Base-by-base conservation (phyloP, 2,888 invertebrate genomes). In the Heliconius ismenius region DNA sequence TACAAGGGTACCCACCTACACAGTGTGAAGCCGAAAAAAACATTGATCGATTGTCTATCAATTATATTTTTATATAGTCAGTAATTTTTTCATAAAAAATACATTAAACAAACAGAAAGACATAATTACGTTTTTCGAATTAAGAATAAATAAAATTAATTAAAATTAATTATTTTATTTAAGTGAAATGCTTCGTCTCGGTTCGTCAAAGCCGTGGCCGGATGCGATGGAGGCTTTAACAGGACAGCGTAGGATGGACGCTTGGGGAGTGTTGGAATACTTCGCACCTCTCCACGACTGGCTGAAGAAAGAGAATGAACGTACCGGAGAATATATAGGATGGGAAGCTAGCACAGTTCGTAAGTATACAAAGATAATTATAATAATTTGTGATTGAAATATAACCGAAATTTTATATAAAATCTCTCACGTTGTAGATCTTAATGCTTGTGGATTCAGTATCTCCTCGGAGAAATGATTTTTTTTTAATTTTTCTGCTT, bases 141-240 rank as follows among this genome's bases (percentile, higher is more conserved):
- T 11, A 58, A 21, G 18, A 54, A 54, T 54, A 54, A 43, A n/a
- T n/a, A n/a, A n/a, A n/a, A n/a, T n/a, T n/a, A n/a, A n/a, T n/a
- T n/a, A n/a, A n/a, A n/a, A n/a, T n/a, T 18, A 58, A 10, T 58
- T 6, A 18, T 49, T 18, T 49, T 49, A 21, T 84, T 83, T 0
- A 79, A 96, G 96, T n/a, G 91, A 95, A 86, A 95, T 96, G 95
- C 90, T 96, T 4, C 91, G 95, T 85, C 86, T 96, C 88, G 96
- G 96, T 15, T 95, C 95, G 0, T 96, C 96, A 0, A 95, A 92
- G 82, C 95, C 96, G 0, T 97, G 97, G 97, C 96, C 95, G 24
- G 97, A 97, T 75, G 97, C 97, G 3, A 95, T 98, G 95, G 95
- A 96, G 85, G 93, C 93, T 11, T 87, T 97, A 3, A 97, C 97